phyloP scores from a whole-genome alignment of 2,113 vertebrate genomes.

The Hemibates koningsi region DNA sequence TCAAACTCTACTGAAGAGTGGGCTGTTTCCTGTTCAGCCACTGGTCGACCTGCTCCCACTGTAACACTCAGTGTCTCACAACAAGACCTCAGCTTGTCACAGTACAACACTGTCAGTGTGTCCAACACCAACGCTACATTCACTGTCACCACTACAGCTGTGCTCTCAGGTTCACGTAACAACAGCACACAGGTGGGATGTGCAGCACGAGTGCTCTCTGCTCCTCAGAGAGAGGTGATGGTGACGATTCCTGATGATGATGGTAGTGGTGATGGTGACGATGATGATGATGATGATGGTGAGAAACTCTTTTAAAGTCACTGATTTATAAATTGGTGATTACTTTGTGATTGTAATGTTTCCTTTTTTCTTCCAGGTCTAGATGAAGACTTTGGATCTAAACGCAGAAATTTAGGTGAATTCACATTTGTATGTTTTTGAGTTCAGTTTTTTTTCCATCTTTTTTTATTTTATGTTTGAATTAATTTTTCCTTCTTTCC shows the following conservation, averaged over 20 bases:
- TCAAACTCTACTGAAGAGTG: neutral
- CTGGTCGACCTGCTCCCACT: neutral
- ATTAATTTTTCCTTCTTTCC: neutral
- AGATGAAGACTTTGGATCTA: neutral
- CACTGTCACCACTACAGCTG: neutral
- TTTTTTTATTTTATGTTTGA: neutral
- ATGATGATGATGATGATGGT: fast-evolving
- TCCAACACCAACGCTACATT: neutral
- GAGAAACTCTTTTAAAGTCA: neutral
- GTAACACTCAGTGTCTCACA: neutral
- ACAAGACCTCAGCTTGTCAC: neutral
- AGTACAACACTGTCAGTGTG: neutral
- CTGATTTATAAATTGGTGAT: neutral
- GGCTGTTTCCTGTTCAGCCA: neutral
- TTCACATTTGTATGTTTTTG: neutral
- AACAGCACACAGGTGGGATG: neutral
- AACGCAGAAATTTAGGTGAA: neutral
- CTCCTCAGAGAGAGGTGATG: neutral
- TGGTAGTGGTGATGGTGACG: fast-evolving
- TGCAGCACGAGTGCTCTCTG: neutral
- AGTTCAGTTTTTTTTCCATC: fast-evolving
- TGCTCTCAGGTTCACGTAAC: neutral
- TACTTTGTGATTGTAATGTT: neutral
- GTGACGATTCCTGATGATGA: fast-evolving
- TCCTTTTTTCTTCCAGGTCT: neutral